A percentile compares a stretch with the other conserved stretches of the same genome.
Evolutionary conservation across 2,888 invertebrate species (phyloP).

Genomic region (Blera fallax): DNA sequence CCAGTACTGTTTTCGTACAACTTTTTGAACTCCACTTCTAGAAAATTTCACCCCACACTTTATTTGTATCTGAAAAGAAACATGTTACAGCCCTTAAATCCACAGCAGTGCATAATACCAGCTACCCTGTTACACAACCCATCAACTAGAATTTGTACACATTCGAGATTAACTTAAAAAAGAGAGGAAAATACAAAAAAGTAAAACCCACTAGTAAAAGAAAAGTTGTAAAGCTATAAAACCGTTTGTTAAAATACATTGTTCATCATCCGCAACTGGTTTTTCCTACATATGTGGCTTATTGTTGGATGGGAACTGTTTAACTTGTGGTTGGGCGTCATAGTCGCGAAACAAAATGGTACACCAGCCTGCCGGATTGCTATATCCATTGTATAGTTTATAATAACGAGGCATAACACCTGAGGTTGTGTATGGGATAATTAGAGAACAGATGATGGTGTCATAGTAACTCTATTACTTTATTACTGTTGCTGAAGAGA

Average conservation of each 20-base stretch:
- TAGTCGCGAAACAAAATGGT: neutral
- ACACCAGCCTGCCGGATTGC: neutral
- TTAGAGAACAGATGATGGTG: neutral
- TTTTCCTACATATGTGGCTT: conserved; percentile 12
- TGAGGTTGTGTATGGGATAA: conserved; percentile 24
- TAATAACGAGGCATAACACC: conserved; percentile 20
- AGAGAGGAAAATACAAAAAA: neutral
- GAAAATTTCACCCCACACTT: too few relatives aligned
- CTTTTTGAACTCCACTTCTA: too few relatives aligned
- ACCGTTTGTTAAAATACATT: conserved; percentile 16
- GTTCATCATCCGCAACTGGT: conserved; percentile 9
- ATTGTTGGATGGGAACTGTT: conserved; percentile 5
- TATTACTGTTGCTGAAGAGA: neutral
- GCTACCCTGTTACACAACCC: too few relatives aligned
- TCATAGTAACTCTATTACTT: neutral
- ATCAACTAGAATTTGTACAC: neutral
- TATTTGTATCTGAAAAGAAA: too few relatives aligned
- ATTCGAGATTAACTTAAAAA: neutral
- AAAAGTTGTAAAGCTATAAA: neutral
- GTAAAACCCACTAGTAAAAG: neutral
- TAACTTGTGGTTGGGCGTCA: conserved; percentile 1
- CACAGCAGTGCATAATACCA: too few relatives aligned
- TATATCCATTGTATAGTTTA: conserved; percentile 12
- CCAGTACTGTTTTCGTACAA: too few relatives aligned
- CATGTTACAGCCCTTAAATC: too few relatives aligned